These are phyloP conservation scores for Psylliodes chrysocephalus DNA, from an alignment of 2,888 invertebrate genomes.

Conservation along the genomic window DNA sequence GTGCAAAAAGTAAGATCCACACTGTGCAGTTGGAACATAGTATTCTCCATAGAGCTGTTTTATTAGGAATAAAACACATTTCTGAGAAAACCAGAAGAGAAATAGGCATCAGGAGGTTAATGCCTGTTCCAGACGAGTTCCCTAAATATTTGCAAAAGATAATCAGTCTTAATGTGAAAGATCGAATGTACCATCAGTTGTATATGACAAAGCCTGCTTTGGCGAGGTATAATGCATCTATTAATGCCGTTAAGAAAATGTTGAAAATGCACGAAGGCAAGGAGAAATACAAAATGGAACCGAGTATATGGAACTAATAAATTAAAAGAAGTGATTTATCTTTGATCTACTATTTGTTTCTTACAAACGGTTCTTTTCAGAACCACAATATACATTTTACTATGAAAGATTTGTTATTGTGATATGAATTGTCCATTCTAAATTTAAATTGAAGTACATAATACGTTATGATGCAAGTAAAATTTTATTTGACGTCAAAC, in stretches of 20 bases:
- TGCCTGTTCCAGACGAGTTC: background rate
- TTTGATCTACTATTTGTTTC: no score
- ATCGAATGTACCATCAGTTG: background rate
- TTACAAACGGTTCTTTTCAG: no score
- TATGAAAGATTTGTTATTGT: no score
- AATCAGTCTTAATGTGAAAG: background rate
- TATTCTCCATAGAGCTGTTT: background rate
- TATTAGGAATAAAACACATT: background rate
- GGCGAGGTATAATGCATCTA: background rate
- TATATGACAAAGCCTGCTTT: background rate
- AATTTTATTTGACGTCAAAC: no score
- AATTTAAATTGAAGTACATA: no score
- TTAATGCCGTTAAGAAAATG: slow-evolving; percentile 1
- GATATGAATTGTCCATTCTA: no score
- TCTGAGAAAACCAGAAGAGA: background rate
- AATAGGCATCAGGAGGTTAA: background rate
- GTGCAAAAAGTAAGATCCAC: background rate
- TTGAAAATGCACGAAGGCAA: background rate
- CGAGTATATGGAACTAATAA: no score
- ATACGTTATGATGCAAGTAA: no score
- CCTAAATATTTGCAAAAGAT: background rate
- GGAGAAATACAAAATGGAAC: background rate
- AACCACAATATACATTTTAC: no score
- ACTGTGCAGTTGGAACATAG: background rate
- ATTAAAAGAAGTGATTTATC: no score